Conservation (phyloP, 2,888 invertebrate genomes). For the Flexamia atlantica region DNA sequence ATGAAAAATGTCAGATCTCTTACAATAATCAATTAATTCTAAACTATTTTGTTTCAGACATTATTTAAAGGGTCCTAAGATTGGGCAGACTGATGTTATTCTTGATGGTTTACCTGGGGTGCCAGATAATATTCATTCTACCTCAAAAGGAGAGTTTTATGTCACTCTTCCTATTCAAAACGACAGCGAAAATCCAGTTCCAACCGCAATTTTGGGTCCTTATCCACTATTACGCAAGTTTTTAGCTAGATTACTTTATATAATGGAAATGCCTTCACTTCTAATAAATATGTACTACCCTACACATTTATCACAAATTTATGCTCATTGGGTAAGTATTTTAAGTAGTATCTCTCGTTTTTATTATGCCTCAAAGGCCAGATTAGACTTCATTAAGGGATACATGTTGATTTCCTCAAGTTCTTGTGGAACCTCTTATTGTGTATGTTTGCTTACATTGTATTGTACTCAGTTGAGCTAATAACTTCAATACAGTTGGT, state of each 20-base stretch:
- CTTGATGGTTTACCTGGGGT: conserved; percentile 87
- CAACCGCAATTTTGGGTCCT: conserved; percentile 54
- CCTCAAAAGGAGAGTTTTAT: conserved; percentile 83
- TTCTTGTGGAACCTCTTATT: too few relatives aligned
- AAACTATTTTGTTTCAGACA: conserved; percentile 75
- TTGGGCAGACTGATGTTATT: conserved; percentile 89
- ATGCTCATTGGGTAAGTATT: conserved; percentile 65
- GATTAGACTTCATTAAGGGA: too few relatives aligned
- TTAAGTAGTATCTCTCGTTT: too few relatives aligned
- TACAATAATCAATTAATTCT: neutral
- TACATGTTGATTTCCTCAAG: too few relatives aligned
- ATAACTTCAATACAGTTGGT: too few relatives aligned
- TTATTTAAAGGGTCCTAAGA: conserved; percentile 88
- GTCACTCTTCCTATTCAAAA: conserved; percentile 78
- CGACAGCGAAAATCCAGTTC: conserved; percentile 23
- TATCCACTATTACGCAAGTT: conserved; percentile 65
- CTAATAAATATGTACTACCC: conserved; percentile 61
- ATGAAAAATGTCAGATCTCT: too few relatives aligned
- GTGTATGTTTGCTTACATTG: too few relatives aligned
- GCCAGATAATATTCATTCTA: conserved; percentile 80
- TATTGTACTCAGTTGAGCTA: too few relatives aligned
- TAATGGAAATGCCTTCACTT: conserved; percentile 61
- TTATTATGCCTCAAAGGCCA: too few relatives aligned
- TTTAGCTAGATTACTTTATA: conserved; percentile 47
- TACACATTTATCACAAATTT: conserved; percentile 65